Evolutionary conservation across 64 coral and sea anemone genomes (phyloP).

Genomic region (Cladopsammia gracilis): DNA sequence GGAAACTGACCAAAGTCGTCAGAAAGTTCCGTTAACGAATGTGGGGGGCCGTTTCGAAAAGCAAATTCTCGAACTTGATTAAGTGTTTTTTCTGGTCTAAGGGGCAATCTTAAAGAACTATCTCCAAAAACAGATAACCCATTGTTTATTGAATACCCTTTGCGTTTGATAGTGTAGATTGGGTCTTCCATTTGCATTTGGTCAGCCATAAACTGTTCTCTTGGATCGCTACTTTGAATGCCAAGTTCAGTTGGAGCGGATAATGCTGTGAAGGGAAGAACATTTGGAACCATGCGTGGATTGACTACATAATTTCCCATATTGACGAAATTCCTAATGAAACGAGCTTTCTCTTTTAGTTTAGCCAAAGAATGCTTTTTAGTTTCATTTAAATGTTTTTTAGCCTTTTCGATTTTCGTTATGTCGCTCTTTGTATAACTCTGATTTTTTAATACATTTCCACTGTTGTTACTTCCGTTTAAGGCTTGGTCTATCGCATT

Average conservation of each 20-base stretch:
- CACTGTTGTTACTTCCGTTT: neutral
- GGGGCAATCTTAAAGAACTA: neutral
- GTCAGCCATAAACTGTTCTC: neutral
- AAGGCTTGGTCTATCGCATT: neutral
- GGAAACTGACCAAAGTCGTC: neutral
- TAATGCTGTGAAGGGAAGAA: neutral
- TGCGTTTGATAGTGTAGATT: neutral
- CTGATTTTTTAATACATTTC: neutral
- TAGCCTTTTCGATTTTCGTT: neutral
- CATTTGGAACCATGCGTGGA: neutral
- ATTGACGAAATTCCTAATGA: neutral
- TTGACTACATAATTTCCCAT: neutral
- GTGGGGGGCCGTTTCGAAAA: neutral
- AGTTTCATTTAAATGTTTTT: neutral
- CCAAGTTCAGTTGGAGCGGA: neutral
- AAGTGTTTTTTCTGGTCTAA: too few relatives aligned
- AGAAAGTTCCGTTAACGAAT: neutral
- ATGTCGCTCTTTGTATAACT: neutral
- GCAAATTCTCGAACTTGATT: neutral
- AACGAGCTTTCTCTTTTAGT: neutral
- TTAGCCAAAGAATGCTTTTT: neutral
- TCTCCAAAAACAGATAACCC: too few relatives aligned
- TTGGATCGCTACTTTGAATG: neutral
- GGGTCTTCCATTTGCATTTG: neutral
- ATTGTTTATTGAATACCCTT: neutral